Base-by-base conservation (phyloP, 2,888 invertebrate species). In the Aproaerema taeniolella region DNA sequence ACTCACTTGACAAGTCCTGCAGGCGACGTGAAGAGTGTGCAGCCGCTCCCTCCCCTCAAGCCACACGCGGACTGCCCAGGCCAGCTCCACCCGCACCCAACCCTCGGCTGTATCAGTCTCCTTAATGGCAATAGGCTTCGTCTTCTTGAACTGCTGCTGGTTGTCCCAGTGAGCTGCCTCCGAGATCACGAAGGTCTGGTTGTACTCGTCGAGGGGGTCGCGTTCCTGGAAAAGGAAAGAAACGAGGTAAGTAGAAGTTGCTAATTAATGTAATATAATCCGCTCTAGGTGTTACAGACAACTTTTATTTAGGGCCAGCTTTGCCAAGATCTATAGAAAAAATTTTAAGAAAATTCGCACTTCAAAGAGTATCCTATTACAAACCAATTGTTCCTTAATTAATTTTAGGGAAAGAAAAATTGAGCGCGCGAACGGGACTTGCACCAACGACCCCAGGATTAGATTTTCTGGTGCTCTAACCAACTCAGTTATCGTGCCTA, bases 51-150 rank as follows among this genome's bases (percentile, higher is more conserved):
- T 82, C 31, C 89, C 90, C 39, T 92, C 90, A 31, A 94, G 78
- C 95, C 95, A 95, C 39, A 92, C 91, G 43, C 91, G 88, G 6
- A 93, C 90, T 0, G 92, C 90, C 88, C 92, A 92, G 2, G 92
- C 91, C 6, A 95, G 90, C 58, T 95, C 93, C 38, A 94, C 90
- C 53, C 93, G 90, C 49, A 94, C 89, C 95, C 95, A 95, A 12
- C 94, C 94, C 61, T 92, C 94, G 61, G 89, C 88, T 24, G 90
- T 88, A 53, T 91, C 89, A n/a, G 93, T 92, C 69, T 93, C 91
- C 61, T 92, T 91, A 52, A 93, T 93, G 13, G 93, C 93, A 45
- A 94, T 91, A 1, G 93, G 91, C 52, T 91, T 93, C n/a, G 91
- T 92, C 75, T 93, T 91, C 61, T 91, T 91, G 60, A 93, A 90